Evolutionary conservation across 2,113 vertebrate species (phyloP).

Genomic region (Malurus cyaneus): DNA sequence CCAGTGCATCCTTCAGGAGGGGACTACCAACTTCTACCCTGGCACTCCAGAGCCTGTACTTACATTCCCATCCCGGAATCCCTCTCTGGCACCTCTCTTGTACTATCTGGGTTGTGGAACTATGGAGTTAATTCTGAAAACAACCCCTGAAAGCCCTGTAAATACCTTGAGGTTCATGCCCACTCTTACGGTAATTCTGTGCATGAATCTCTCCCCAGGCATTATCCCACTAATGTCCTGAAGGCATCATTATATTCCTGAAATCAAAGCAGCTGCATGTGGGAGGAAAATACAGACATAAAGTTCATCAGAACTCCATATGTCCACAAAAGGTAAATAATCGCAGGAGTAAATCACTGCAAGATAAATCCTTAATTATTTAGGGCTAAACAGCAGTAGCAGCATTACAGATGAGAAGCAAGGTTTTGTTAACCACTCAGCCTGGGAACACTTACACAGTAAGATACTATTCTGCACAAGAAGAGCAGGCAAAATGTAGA

Average conservation of each 20-base stretch:
- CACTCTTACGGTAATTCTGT: not conserved
- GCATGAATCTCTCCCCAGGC: conserved; percentile 19
- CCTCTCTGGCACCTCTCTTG: not conserved
- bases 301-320: conserved; percentile 31
- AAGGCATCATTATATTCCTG: conserved; percentile 39
- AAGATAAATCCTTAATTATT: conserved; percentile 39
- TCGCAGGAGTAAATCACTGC: not conserved
- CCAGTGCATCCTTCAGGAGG: not conserved
- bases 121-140: not conserved
- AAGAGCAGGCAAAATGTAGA: not conserved
- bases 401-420: not conserved
- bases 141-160: conserved; percentile 6
- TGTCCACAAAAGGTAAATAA: conserved; percentile 46
- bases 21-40: not conserved
- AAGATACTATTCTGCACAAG: not conserved
- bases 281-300: conserved; percentile 30
- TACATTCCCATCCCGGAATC: not conserved
- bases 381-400: conserved; percentile 3
- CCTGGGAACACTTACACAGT: not conserved
- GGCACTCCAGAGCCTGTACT: not conserved
- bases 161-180: not conserved
- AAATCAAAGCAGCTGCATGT: conserved; percentile 41
- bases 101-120: not conserved
- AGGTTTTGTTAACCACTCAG: not conserved
- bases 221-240: not conserved